Evolutionary conservation across 2,113 vertebrate genomes (phyloP).

Genomic region (Odontophorus gujanensis): DNA sequence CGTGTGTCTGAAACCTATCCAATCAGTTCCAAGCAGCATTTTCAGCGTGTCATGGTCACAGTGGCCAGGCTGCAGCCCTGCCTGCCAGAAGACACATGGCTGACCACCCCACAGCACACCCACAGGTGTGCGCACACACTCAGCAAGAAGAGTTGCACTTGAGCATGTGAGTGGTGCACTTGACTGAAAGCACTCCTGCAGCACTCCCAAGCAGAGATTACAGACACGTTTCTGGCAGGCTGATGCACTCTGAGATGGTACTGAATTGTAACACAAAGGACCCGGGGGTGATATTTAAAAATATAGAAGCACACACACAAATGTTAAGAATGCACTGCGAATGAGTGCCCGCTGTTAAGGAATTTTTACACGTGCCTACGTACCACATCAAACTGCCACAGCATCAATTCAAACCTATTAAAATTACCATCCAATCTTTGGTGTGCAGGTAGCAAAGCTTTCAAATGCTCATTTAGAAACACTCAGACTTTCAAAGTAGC

Average conservation of each 20-base stretch:
- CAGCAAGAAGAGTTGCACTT: neutral
- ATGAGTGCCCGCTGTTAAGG: neutral
- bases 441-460: neutral
- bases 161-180: neutral
- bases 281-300: neutral
- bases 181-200: neutral
- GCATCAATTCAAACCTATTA: neutral
- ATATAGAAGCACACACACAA: neutral
- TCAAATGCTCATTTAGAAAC: neutral
- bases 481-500: neutral
- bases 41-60: neutral
- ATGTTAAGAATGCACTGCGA: neutral
- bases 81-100: neutral
- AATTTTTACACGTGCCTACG: neutral
- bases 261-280: neutral
- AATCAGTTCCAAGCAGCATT: neutral
- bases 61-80: neutral
- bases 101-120: accelerated
- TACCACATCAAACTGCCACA: neutral
- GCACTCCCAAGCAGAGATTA: neutral
- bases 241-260: neutral
- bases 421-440: neutral
- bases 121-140: accelerated
- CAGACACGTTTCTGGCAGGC: neutral
- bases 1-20: neutral